Evolutionary conservation across 2,888 invertebrate species (phyloP), one percentile per base, ranked within the genome.

Genomic region (Tiphia femorata): DNA sequence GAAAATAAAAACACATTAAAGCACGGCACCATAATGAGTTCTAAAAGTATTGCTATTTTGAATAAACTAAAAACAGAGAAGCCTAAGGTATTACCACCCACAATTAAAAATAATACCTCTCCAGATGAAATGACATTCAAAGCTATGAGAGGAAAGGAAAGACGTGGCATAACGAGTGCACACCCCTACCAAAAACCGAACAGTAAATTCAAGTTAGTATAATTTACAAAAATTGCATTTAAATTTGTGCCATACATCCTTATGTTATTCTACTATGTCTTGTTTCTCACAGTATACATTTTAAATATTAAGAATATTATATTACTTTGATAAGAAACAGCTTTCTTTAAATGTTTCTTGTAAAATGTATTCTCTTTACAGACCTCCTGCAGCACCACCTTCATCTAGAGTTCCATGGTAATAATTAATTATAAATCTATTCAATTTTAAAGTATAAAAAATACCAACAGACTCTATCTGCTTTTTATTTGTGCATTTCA

Each of bases 31-130:
- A 56, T 58, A 6, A 80, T 83, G 77, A 82, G 76, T 30, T 80
- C 79, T 7, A 83, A 80, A 49, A 81, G 77, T 56, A 60, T 81
- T 6, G 79, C 80, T 6, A 78, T 82, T 66, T 55, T 83, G 30
- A 82, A 83, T 55, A 81, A 76, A 62, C 46, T 83, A 12, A 83
- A 81, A 53, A 67, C 67, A 14, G 77, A 77, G 5, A 73, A 65
- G 50, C 29, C 64, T 14, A 78, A 70, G 52, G 44, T 51, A 4
- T 46, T 57, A 20, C 49, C 65, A 12, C 41, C 54, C 33, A 21
- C 58, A 1, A 54, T 64, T 1, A 70, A 59, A 12, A 14, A 33
- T 33, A 33, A 33, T n/a, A n/a, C 12, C 12, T 33, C 33, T 29
- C 29, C 21, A 3, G 63, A 56, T 12, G 50, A 62, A 12, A 47